A percentile compares a stretch with the other conserved stretches of the same genome.
Conservation (phyloP, 2,888 invertebrate genomes). For the Melinopterus prodromus region DNA sequence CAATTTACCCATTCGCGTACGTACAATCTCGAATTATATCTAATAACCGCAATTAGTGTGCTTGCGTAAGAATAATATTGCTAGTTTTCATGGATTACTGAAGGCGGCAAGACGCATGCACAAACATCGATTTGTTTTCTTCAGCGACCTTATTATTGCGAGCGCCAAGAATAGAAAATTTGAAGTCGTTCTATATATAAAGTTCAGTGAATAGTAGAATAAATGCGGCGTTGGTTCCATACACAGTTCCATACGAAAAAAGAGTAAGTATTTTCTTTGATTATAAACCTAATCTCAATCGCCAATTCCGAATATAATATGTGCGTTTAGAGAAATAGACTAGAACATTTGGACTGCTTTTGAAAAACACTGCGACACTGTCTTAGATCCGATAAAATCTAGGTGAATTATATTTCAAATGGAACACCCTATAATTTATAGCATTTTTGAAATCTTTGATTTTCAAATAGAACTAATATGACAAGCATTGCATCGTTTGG, state of each 20-base stretch:
- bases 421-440: no score
- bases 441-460: no score
- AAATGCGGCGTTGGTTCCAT: not conserved
- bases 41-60: not conserved
- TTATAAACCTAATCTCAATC: not conserved
- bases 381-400: no score
- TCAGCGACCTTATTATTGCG: not conserved
- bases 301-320: no score
- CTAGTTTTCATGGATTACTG: not conserved
- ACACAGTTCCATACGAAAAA: not conserved
- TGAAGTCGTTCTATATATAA: not conserved
- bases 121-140: not conserved
- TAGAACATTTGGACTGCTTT: no score
- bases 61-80: not conserved
- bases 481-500: no score
- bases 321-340: no score
- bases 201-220: not conserved
- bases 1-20: not conserved
- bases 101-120: not conserved
- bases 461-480: no score
- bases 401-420: no score
- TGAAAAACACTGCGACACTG: no score
- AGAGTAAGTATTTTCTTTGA: not conserved
- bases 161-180: not conserved
- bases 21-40: not conserved